phyloP scores from a whole-genome alignment of 1,140 invertebrate genomes.

The Paracyclopina nana region DNA sequence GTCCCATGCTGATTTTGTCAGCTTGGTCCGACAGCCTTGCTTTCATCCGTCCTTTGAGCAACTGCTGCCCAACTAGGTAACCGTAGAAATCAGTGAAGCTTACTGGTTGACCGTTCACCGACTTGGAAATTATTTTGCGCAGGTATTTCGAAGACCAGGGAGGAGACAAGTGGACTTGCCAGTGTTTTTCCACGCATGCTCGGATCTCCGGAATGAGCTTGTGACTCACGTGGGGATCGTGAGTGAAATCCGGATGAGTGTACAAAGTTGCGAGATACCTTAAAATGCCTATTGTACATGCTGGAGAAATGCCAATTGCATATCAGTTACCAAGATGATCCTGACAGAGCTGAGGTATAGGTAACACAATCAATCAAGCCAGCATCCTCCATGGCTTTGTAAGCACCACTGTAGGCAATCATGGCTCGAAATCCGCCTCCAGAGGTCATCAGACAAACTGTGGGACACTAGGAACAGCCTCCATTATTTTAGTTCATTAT shows the following conservation, averaged over 20 bases:
- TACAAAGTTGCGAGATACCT: constrained; percentile 29
- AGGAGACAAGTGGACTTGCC: constrained; percentile 23
- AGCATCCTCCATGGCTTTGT: constrained; percentile 27
- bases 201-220: constrained; percentile 28
- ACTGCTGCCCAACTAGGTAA: constrained; percentile 29
- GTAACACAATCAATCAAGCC: constrained; percentile 28
- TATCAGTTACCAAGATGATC: constrained; percentile 28
- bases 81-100: constrained; percentile 34
- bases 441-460: constrained; percentile 30
- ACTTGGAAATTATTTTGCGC: constrained; percentile 26
- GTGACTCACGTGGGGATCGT: constrained; percentile 19
- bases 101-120: constrained; percentile 28
- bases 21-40: constrained; percentile 26
- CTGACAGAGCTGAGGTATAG: constrained; percentile 29
- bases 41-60: constrained; percentile 28
- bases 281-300: too few relatives aligned
- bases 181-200: constrained; percentile 26
- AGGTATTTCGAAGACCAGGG: constrained; percentile 25
- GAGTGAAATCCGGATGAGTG: constrained; percentile 26
- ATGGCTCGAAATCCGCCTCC: constrained; percentile 33
- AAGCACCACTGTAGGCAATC: constrained; percentile 28
- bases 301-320: too few relatives aligned
- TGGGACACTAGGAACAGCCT: constrained; percentile 25
- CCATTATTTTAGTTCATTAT: too few relatives aligned
- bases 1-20: constrained; percentile 25